A percentile compares a stretch with the other conserved stretches of the same genome.
These are phyloP conservation scores for Synanceia verrucosa DNA, from an alignment of 2,797 vertebrate species.

Conservation along the genomic window DNA sequence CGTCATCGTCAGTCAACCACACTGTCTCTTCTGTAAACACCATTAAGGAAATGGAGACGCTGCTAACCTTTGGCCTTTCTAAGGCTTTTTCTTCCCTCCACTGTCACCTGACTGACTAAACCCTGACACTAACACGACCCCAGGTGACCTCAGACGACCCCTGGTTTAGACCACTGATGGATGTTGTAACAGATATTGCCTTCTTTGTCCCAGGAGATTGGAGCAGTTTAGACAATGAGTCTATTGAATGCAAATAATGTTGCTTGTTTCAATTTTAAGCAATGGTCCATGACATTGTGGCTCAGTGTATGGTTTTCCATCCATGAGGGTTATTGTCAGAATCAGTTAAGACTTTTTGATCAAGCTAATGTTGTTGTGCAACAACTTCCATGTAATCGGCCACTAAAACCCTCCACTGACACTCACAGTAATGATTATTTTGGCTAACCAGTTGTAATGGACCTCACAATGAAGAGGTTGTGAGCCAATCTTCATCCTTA, in stretches of 20 bases:
- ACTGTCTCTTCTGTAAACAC: conserved; percentile 35
- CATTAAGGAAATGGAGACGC: conserved; percentile 56
- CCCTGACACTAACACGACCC: conserved; percentile 38
- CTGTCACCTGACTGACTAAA: conserved; percentile 40
- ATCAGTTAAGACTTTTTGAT: background rate
- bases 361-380: background rate
- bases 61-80: conserved; percentile 54
- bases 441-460: background rate
- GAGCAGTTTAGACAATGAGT: background rate
- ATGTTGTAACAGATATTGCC: conserved; percentile 32
- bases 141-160: conserved; percentile 42
- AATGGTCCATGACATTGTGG: background rate
- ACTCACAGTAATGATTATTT: background rate
- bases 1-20: background rate
- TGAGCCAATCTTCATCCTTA: background rate
- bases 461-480: background rate
- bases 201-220: conserved; percentile 1
- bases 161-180: conserved; percentile 37
- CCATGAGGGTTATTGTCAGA: background rate
- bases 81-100: conserved; percentile 32
- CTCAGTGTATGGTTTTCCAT: background rate
- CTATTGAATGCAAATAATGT: background rate
- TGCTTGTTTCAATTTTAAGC: background rate
- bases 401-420: background rate
- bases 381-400: background rate